These are phyloP conservation scores for Ligdia adustata DNA, from an alignment of 2,888 invertebrate species.

Conservation along the genomic window DNA sequence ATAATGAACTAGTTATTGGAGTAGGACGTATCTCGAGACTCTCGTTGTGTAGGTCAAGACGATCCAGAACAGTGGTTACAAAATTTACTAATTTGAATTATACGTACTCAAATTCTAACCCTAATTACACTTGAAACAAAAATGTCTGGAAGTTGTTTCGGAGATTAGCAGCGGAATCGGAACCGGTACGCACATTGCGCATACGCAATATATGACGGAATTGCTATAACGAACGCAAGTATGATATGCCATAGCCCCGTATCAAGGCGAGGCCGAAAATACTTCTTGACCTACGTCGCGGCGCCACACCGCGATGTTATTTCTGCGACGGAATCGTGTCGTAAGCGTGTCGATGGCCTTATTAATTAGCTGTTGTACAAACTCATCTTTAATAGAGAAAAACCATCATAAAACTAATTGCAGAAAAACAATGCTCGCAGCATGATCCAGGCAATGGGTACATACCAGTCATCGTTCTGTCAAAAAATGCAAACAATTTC, in stretches of 20 bases:
- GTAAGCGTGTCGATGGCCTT: slow-evolving; percentile 61
- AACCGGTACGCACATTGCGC: slow-evolving; percentile 24
- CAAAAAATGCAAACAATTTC: slow-evolving; percentile 12
- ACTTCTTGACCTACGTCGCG: slow-evolving; percentile 77
- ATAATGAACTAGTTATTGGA: slow-evolving; percentile 12
- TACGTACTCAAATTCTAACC: slow-evolving; percentile 6
- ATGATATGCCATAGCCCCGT: slow-evolving; percentile 79
- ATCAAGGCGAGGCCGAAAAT: slow-evolving; percentile 81
- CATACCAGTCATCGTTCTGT: slow-evolving; percentile 7
- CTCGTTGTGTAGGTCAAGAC: slow-evolving; percentile 5
- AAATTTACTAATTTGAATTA: slow-evolving; percentile 6
- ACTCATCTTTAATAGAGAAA: slow-evolving; percentile 14
- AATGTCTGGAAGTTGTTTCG: slow-evolving; percentile 41
- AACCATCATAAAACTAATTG: neutral
- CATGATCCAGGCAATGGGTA: slow-evolving; percentile 5
- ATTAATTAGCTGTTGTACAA: slow-evolving; percentile 35
- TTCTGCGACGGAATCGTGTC: slow-evolving; percentile 57
- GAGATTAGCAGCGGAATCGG: slow-evolving; percentile 34
- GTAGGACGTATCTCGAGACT: slow-evolving; percentile 13
- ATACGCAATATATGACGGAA: slow-evolving; percentile 62
- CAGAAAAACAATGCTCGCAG: neutral
- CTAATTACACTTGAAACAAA: slow-evolving; percentile 16
- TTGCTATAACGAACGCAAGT: slow-evolving; percentile 73
- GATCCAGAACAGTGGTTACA: slow-evolving; percentile 3
- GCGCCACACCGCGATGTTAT: slow-evolving; percentile 59